A percentile compares a stretch with the other conserved stretches of the same genome.
Conservation (phyloP, 1,140 invertebrate species). For the Subanguina moxae region DNA sequence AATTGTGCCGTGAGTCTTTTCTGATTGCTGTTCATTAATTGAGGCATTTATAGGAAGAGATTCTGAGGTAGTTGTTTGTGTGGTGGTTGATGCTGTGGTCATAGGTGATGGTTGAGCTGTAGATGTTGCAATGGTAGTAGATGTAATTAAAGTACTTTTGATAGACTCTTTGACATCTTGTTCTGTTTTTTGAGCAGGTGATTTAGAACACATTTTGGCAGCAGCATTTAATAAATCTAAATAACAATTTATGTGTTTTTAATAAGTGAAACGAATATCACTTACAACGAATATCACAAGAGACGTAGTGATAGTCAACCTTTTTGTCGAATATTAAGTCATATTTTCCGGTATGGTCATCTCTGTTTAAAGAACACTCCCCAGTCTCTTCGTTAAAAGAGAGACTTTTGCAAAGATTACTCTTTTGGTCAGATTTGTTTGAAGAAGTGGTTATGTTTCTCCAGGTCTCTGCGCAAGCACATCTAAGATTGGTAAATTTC, state of each 20-base stretch:
- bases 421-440: not conserved
- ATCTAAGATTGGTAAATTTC: conserved; percentile 28
- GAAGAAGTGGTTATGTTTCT: not conserved
- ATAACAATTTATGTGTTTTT: conserved; percentile 7
- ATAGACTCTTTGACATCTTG: conserved; percentile 14
- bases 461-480: conserved; percentile 51
- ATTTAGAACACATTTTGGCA: conserved; percentile 36
- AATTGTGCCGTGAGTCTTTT: too few relatives aligned
- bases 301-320: conserved; percentile 53
- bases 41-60: too few relatives aligned
- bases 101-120: too few relatives aligned
- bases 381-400: conserved; percentile 41
- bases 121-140: not conserved
- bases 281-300: conserved; percentile 46
- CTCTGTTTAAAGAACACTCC: conserved; percentile 46
- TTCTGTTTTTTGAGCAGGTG: conserved; percentile 12
- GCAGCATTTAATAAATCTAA: not conserved
- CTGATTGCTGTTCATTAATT: too few relatives aligned
- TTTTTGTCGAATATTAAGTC: conserved; percentile 47
- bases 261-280: not conserved
- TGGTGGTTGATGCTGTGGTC: too few relatives aligned
- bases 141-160: not conserved
- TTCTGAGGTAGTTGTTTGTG: too few relatives aligned
- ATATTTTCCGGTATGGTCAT: conserved; percentile 53
- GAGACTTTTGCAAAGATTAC: conserved; percentile 47